Evolutionary conservation across 2,888 invertebrate genomes (phyloP).

Genomic region (Liopterus haemorrhoidalis): DNA sequence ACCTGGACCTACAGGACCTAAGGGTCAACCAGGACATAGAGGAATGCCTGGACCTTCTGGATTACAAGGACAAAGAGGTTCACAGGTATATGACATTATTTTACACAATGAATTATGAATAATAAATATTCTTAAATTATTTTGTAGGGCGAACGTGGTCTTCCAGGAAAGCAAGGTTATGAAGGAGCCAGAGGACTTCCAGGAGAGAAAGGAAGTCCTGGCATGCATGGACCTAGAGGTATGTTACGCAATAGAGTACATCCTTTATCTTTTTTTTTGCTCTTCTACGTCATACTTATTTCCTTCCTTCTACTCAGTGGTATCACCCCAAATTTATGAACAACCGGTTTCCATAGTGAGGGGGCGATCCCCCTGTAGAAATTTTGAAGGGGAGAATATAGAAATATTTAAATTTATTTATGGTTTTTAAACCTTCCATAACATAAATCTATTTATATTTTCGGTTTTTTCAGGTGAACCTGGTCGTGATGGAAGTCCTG

Average conservation of each 20-base stretch:
- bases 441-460: too few relatives aligned
- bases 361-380: too few relatives aligned
- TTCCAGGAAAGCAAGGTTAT: constrained; percentile 63
- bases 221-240: constrained; percentile 60
- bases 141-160: constrained; percentile 63
- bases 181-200: constrained; percentile 66
- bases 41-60: constrained; percentile 67
- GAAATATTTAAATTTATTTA: too few relatives aligned
- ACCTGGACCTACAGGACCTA: constrained; percentile 64
- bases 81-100: constrained; percentile 46
- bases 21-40: constrained; percentile 70
- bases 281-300: neutral
- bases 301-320: too few relatives aligned
- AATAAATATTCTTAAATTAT: constrained; percentile 13
- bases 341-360: too few relatives aligned
- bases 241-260: too few relatives aligned
- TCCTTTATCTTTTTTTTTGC: neutral
- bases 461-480: constrained; percentile 54
- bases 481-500: constrained; percentile 57
- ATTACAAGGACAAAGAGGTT: constrained; percentile 62
- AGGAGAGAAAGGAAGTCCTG: constrained; percentile 62
- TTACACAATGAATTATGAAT: constrained; percentile 6
- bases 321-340: too few relatives aligned
- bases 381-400: too few relatives aligned
- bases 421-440: neutral